These are phyloP conservation scores for Melopsittacus undulatus DNA, from an alignment of 2,797 vertebrate species.

Conservation along the genomic window DNA sequence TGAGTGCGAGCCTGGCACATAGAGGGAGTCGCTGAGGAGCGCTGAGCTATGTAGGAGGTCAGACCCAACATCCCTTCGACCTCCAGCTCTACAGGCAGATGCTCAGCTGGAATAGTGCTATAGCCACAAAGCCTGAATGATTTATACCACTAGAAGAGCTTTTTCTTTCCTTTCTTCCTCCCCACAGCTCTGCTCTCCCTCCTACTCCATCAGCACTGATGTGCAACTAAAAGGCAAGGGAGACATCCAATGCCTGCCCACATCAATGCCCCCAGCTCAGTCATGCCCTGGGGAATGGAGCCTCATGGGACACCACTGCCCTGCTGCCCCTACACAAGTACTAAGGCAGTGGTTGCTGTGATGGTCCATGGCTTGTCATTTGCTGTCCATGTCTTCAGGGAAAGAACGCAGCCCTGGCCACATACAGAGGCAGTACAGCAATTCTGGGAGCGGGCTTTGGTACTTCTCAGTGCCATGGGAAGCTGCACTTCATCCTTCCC, in stretches of 20 bases:
- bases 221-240: background rate
- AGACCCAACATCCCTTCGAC: background rate
- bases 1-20: background rate
- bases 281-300: background rate
- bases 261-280: rapidly evolving
- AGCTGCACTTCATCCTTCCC: background rate
- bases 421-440: background rate
- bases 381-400: background rate
- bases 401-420: background rate
- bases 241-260: rapidly evolving
- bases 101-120: background rate
- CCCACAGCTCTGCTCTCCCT: rapidly evolving
- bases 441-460: background rate
- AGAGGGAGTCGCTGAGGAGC: background rate
- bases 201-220: background rate
- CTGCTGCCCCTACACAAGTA: background rate
- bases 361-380: background rate
- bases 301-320: rapidly evolving
- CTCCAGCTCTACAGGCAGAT: conserved; percentile 16
- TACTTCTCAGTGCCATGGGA: background rate
- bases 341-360: background rate
- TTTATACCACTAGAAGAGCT: background rate
- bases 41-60: background rate
- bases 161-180: background rate
- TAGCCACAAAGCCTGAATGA: background rate